Evolutionary conservation across 2,113 vertebrate species (phyloP), one percentile per base, ranked within the genome.

Genomic region (Tringa solitaria): DNA sequence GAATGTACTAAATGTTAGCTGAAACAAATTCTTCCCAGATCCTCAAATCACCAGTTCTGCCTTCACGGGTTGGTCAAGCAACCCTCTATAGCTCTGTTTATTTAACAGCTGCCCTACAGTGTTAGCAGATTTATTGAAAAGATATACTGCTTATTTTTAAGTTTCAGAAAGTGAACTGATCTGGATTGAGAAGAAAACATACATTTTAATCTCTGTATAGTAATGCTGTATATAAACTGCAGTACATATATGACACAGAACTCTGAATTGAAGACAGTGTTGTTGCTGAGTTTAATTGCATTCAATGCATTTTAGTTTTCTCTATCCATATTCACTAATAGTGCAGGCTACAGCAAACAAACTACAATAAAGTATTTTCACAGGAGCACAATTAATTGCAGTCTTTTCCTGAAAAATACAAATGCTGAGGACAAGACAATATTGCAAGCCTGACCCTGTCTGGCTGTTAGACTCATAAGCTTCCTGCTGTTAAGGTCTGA

Each of bases 71-170:
- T 94, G 46, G 96, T 93, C 73, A 28, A 91, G 94, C 73, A 98
- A 96, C 63, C 67, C 89, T 98, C 76, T 64, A 90, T 54, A 96
- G 68, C 28, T 91, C 88, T 97, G 79, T 97, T 97, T 97, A 96
- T 96, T 92, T 97, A 98, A 91, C 97, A 97, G 97, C 96, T 98
- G 97, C 84, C 95, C 41, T 59, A 90, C 20, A 92, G 97, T 96
- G 96, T 95, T 98, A 98, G 95, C 94, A 98, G 97, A 98, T 98
- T 98, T 98, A 97, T 95, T 97, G 95, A 97, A 98, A 98, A 97
- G 89, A 97, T 97, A 96, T 80, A 95, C n/a, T 96, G 89, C 94
- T 97, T 98, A 96, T 97, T 98, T 97, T 98, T 97, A 95, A 96
- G 90, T 91, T 93, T 95, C 96, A 95, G 89, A 97, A 97, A 97